A percentile compares a stretch with the other conserved stretches of the same genome.
These are phyloP conservation scores for Epinephelus moara DNA, from an alignment of 2,113 vertebrate species.

Conservation along the genomic window DNA sequence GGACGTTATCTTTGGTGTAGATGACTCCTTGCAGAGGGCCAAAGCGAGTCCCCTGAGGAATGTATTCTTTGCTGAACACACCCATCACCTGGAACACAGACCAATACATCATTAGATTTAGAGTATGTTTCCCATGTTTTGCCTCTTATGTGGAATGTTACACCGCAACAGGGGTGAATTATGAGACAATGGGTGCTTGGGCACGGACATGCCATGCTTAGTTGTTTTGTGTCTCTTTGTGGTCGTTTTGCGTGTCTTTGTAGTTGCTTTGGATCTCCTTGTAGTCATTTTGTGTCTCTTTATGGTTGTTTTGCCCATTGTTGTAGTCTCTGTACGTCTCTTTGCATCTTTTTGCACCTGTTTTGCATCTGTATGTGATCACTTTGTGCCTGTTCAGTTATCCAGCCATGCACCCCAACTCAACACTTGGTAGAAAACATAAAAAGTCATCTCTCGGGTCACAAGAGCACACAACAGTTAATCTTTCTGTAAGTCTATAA, in stretches of 20 bases:
- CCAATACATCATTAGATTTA: neutral
- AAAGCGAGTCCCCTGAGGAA: conserved; percentile 85
- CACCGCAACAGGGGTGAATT: neutral
- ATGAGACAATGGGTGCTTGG: too few species aligned
- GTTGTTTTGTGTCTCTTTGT: too few species aligned
- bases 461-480: neutral
- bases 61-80: conserved; percentile 87
- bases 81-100: conserved; percentile 81
- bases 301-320: too few species aligned
- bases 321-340: too few species aligned
- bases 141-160: neutral
- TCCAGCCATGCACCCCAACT: too few species aligned
- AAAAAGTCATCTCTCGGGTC: neutral
- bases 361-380: too few species aligned
- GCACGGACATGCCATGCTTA: too few species aligned
- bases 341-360: too few species aligned
- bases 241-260: too few species aligned
- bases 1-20: conserved; percentile 85
- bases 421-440: neutral
- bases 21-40: conserved; percentile 84
- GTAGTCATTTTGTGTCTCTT: too few species aligned
- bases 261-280: too few species aligned
- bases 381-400: too few species aligned
- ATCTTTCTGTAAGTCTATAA: neutral
- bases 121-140: neutral